Base-by-base conservation (phyloP, 92 coral and sea anemone species). In the Umimayanthus chanpuru region DNA sequence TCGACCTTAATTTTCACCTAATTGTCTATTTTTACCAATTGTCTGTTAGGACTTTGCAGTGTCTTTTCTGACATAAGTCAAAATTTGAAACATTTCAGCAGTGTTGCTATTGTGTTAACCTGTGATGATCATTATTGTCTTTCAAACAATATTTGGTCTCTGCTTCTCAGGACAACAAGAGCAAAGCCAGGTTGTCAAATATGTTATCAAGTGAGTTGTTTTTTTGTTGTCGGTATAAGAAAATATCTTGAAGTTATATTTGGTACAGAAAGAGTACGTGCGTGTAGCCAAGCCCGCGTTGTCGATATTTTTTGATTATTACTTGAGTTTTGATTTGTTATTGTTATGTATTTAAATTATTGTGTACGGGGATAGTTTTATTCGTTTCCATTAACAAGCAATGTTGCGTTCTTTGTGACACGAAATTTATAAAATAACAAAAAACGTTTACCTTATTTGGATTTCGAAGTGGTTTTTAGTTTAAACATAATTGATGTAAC, bases 101-200 rank as follows among this genome's bases (percentile, higher is more conserved):
- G 2, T 61, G 26, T 9, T 61, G 16, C 20, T 0, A 1, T 23
- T 61, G 68, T 61, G 5, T 61, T 61, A 61, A 61, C 0, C 68
- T 16, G 5, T 61, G 0, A 9, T 18, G 7, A 25, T 61, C 26
- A 61, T 20, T 61, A 18, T 61, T 56, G 5, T 20, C 53, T 38
- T 40, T 74, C 39, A 74, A 38, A 15, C 40, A 32, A 32, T 47
- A 40, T 79, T 79, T 79, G 82, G 53, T 79, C 38, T 61, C 65
- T 72, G 79, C 29, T 76, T 86, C 41, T 20, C 75, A 90, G 92
- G 85, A 25, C 72, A 88, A 40, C 88, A 90, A 80, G 90, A 90
- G 88, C 73, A 90, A 81, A 90, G 89, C 85, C 61, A 85, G n/a
- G 70, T 90, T 14, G 65, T 90, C 56, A 90, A 90, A 75, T 90